Base-by-base conservation (phyloP, 2,888 invertebrate genomes). In the Drosophila anomalipes region DNA sequence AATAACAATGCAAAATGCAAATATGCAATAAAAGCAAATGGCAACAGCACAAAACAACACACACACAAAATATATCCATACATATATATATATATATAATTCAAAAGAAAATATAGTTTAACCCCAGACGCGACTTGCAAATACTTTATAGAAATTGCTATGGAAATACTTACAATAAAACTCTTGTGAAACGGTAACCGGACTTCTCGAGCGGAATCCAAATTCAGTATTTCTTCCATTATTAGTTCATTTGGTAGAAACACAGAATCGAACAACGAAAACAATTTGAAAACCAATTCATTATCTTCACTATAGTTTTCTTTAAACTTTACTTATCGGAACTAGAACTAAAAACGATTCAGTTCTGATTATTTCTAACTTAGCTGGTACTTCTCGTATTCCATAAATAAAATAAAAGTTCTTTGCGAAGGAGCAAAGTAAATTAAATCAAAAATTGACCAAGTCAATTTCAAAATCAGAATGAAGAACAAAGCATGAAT, bases 1-100 rank as follows among this genome's bases (percentile, higher is more conserved):
- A 88, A 86, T 86, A 86, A 86, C 88, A 86, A 86, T 86, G 86
- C 84, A 77, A 84, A 87, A 86, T 86, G 81, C 86, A 88, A 88
- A 88, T 86, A 86, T 83, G 78, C 82, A 88, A 86, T 82, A 82
- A 87, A 84, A 81, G 70, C 80, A 81, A 84, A 86, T 75, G 70
- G 73, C 64, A 79, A 70, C 68, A 67, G 59, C 53, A 28, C 30
- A 56, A 53, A 66, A 61, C 44, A 77, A 60, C 44, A 65, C 14
- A 51, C 39, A 53, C 32, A 54, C 33, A 35, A 54, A 33, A 47
- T 37, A 28, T 28, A 57, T 33, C 33, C 41, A 57, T 16, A 61
- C n/a, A 26, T 16, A 61, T 14, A 26, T 6, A 61, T 14, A 26
- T 6, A 47, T 12, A 49, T 51, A 39, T 60, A 74, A 39, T 54